Evolutionary conservation across 2,113 vertebrate species (phyloP), one percentile per base, ranked within the genome.

Genomic region (Epinephelus cyanopodus): DNA sequence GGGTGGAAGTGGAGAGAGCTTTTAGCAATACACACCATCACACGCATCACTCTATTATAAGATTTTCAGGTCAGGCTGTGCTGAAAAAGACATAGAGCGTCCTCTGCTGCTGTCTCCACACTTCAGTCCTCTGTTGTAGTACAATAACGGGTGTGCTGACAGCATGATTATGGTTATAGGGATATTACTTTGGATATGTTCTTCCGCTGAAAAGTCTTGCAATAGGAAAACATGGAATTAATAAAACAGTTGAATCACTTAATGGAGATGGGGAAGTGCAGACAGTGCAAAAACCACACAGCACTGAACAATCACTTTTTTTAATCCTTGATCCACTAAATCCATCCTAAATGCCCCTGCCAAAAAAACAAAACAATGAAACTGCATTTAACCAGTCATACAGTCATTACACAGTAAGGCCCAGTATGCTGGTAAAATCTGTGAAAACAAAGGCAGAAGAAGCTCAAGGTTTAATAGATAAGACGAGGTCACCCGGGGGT

Each of bases 31-130:
- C 53, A 85, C 71, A 74, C 66, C 45, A 57, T 65, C 74, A 65
- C 63, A 84, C 79, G 54, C 75, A 72, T 62, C 23, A 67, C 39
- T 79, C 54, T 81, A 54, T 63, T 64, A 57, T 53, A 64, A 77
- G 74, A 78, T 74, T 45, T 82, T 14, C 77, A 76, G 76, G 82
- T 84, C 82, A 58, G n/a, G 56, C 63, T 25, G 69, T 73, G 70
- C 60, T 62, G 64, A 79, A 72, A 37, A 86, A 81, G 87, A 76
- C 68, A 68, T 13, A 88, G 65, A 91, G 92, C 89, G 86, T 90
- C 91, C 87, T 88, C 92, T 90, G 74, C 87, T 90, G 91, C 77
- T 80, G 77, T 79, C 74, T 78, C 33, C 15, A 61, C 19, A 82
- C 58, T 25, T 72, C 45, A 48, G 61, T 66, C 62, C 57, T 74